Conservation (phyloP, 2,888 invertebrate species). For the Cheilosia variabilis region DNA sequence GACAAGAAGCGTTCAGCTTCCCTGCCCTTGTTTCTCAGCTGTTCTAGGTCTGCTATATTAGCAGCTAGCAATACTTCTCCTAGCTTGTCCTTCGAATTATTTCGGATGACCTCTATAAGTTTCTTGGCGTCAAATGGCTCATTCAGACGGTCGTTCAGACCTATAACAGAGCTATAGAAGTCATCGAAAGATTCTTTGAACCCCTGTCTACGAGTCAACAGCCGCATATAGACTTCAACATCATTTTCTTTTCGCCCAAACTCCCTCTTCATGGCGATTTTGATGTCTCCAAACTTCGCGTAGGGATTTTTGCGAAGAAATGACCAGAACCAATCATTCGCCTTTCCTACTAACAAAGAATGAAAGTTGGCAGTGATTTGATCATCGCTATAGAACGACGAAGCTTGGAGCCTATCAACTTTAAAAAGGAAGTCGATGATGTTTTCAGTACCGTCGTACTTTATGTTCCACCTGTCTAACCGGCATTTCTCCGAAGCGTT, state of each 20-base stretch:
- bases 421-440: background rate
- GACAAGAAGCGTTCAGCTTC: slow-evolving; percentile 4
- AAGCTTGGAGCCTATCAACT: background rate
- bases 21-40: background rate
- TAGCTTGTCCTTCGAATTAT: no score
- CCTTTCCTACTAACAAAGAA: background rate
- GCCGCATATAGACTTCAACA: background rate
- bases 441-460: no score
- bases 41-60: background rate
- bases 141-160: no score
- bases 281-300: background rate
- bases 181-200: no score
- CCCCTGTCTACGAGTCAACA: no score
- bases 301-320: background rate
- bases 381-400: background rate
- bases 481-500: background rate
- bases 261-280: no score
- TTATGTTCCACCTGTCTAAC: background rate
- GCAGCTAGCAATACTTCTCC: background rate
- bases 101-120: no score
- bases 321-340: slow-evolving; percentile 10
- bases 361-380: no score
- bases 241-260: no score
- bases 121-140: no score
- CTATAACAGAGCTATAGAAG: no score